A percentile compares a stretch with the other conserved stretches of the same genome.
phyloP scores from a whole-genome alignment of 2,113 vertebrate species.

The Rafetus swinhoei region DNA sequence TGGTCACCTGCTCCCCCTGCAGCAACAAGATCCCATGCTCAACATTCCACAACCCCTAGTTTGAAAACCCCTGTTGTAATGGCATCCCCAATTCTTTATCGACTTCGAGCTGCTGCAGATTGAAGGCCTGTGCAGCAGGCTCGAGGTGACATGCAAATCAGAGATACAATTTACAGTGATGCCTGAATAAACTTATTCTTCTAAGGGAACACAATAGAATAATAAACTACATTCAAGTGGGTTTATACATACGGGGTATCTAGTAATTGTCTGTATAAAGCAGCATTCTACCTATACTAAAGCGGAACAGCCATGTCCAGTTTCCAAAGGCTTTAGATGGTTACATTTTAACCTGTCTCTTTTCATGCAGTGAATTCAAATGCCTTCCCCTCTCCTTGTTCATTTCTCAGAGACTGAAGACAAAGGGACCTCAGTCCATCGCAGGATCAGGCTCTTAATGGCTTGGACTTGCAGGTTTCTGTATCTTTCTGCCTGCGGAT shows the following conservation, averaged over 20 bases:
- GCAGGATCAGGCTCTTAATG: constrained; percentile 33
- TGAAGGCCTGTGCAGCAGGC: not conserved
- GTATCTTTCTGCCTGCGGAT: constrained; percentile 32
- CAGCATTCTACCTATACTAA: not conserved
- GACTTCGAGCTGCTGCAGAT: not conserved
- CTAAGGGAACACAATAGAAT: fast-evolving
- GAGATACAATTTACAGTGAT: not conserved
- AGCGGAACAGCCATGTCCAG: no score
- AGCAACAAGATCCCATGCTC: no score
- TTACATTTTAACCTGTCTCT: not conserved
- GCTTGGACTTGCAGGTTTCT: constrained; percentile 13
- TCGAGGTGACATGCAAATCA: not conserved
- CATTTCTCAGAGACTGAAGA: not conserved
- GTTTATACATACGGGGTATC: fast-evolving
- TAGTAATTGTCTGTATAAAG: not conserved
- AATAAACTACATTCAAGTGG: not conserved
- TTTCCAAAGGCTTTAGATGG: not conserved
- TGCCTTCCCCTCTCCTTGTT: not conserved
- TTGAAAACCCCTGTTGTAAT: no score
- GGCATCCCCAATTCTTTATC: fast-evolving
- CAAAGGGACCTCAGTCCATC: constrained; percentile 26
- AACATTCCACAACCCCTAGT: no score
- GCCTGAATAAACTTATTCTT: not conserved
- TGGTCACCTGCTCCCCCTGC: no score
- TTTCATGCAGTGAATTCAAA: fast-evolving